Evolutionary conservation across 2,113 vertebrate genomes (phyloP).

Genomic region (Aegithalos caudatus): DNA sequence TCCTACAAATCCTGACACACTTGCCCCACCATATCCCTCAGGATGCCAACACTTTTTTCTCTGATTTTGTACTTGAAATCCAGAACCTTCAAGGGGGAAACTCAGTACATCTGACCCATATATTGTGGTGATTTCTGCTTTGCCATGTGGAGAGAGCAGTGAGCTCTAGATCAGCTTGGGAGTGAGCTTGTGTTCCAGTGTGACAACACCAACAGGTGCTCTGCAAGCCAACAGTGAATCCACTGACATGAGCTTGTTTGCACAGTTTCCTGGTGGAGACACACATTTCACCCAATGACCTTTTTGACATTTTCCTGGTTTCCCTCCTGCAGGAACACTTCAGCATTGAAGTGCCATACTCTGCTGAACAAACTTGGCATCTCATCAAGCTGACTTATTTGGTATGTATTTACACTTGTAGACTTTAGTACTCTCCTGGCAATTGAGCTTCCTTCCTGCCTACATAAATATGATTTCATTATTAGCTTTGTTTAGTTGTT

Average conservation of each 20-base stretch:
- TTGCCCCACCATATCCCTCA: not conserved
- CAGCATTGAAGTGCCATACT: conserved; percentile 46
- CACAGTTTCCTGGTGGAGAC: not conserved
- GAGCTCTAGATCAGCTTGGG: not conserved
- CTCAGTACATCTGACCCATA: not conserved
- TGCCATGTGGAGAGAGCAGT: not conserved
- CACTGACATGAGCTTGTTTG: not conserved
- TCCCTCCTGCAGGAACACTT: conserved; percentile 51
- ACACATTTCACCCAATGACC: conserved; percentile 50
- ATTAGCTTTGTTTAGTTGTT: conserved; percentile 58
- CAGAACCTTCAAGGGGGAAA: not conserved
- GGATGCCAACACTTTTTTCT: not conserved
- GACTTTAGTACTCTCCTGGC: conserved; percentile 64
- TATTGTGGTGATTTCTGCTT: not conserved
- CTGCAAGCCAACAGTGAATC: not conserved
- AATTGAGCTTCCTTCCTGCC: conserved; percentile 65
- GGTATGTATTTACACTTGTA: conserved; percentile 65
- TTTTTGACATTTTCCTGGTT: conserved; percentile 47
- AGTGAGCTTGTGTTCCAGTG: not conserved
- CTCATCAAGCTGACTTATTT: conserved; percentile 60
- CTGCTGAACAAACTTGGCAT: conserved; percentile 55
- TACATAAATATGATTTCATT: conserved; percentile 68
- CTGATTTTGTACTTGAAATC: not conserved
- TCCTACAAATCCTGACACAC: not conserved
- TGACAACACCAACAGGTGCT: not conserved